Conservation (phyloP, 2,113 vertebrate genomes). For the Australoheros scitulus region DNA sequence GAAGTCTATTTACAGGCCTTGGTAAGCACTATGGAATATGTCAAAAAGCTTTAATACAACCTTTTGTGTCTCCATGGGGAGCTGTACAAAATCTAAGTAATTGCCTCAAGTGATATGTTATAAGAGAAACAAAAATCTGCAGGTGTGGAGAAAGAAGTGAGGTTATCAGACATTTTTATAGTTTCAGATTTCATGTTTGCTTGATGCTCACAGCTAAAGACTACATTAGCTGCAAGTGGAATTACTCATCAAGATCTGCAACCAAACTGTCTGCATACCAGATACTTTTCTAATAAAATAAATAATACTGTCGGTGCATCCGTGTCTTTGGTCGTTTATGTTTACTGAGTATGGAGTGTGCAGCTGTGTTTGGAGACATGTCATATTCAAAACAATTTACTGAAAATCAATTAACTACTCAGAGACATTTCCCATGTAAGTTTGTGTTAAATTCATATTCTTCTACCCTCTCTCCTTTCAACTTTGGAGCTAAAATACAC, state of each 20-base stretch:
- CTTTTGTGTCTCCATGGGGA: not conserved
- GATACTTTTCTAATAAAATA: not conserved
- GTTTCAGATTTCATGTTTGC: constrained; percentile 7
- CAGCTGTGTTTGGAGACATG: not conserved
- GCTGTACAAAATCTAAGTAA: constrained; percentile 1
- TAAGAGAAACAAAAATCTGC: constrained; percentile 2
- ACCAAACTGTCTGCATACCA: not conserved
- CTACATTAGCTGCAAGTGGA: not conserved
- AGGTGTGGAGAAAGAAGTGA: not conserved
- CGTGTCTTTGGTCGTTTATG: not conserved
- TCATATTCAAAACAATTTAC: not conserved
- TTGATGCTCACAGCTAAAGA: not conserved
- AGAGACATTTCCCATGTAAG: constrained; percentile 13
- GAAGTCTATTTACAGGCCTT: constrained; percentile 23
- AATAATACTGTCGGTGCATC: not conserved
- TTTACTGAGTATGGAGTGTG: not conserved
- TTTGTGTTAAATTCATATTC: constrained; percentile 26
- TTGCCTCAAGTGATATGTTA: constrained; percentile 10
- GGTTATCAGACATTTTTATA: not conserved
- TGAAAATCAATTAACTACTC: constrained; percentile 1
- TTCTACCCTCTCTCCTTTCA: constrained; percentile 27
- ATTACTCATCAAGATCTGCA: constrained; percentile 4
- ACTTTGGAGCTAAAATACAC: constrained; percentile 26
- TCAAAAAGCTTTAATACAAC: not conserved
- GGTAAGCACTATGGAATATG: not conserved